Evolutionary conservation across 2,797 vertebrate species (phyloP).

Genomic region (Oreortyx pictus): DNA sequence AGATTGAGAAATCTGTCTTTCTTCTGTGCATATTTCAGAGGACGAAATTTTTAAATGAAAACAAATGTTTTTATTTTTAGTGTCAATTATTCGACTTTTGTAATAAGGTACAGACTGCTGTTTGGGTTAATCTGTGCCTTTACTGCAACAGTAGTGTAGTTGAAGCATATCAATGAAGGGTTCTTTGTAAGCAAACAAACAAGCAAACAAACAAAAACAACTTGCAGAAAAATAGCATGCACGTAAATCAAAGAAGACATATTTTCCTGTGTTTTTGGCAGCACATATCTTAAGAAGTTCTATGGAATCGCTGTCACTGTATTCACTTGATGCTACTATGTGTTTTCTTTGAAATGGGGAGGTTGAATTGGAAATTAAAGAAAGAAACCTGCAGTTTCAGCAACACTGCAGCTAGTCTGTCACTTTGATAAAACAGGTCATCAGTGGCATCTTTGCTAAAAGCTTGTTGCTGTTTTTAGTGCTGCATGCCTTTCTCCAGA

Average conservation of each 20-base stretch:
- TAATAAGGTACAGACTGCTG: neutral
- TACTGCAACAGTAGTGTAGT: neutral
- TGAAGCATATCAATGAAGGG: neutral
- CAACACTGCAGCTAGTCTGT: neutral
- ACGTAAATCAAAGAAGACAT: neutral
- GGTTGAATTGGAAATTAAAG: neutral
- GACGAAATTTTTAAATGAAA: neutral
- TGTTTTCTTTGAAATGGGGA: neutral
- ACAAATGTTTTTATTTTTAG: neutral
- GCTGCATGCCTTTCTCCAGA: neutral
- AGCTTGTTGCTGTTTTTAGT: neutral
- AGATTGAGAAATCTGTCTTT: neutral
- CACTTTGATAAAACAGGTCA: slow-evolving; percentile 25
- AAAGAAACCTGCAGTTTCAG: neutral
- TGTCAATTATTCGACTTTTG: neutral
- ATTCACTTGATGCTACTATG: neutral
- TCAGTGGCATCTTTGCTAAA: slow-evolving; percentile 19
- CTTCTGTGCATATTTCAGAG: neutral
- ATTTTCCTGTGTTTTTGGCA: neutral
- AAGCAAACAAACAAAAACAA: neutral
- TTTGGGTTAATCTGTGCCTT: neutral
- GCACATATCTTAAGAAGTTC: neutral
- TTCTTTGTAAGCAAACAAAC: neutral
- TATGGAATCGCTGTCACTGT: neutral
- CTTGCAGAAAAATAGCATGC: neutral